These are phyloP conservation scores for Porites lutea DNA, from an alignment of 64 coral and sea anemone genomes.

Conservation along the genomic window DNA sequence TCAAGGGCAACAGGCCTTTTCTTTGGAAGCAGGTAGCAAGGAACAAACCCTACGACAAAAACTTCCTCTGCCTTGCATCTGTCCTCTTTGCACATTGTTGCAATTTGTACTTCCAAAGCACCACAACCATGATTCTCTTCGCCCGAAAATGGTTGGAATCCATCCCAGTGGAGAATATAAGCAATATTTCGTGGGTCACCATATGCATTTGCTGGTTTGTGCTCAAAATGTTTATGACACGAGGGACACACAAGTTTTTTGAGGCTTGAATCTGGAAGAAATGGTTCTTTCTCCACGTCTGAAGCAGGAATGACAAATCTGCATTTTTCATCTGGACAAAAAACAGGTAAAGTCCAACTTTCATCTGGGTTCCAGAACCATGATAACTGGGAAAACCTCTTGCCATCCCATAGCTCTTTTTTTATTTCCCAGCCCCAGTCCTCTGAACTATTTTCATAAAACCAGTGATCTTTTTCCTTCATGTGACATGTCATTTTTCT, in stretches of 20 bases:
- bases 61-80: no score
- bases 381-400: not conserved
- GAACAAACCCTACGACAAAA: no score
- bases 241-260: not conserved
- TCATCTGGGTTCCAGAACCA: slow-evolving; percentile 40
- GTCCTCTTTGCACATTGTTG: no score
- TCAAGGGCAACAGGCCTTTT: no score
- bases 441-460: not conserved
- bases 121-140: no score
- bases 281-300: not conserved
- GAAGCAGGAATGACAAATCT: no score
- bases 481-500: not conserved
- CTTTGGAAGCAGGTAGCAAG: no score
- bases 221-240: not conserved
- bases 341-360: not conserved
- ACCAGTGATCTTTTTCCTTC: slow-evolving; percentile 36
- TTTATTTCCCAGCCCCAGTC: not conserved
- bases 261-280: not conserved
- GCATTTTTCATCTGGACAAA: not conserved
- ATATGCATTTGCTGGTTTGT: not conserved
- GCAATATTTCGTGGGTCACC: slow-evolving; percentile 40
- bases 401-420: slow-evolving; percentile 23
- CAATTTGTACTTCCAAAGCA: no score
- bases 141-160: no score
- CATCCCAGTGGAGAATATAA: slow-evolving; percentile 42